Percentiles rank a stretch among this genome's conserved stretches.
These are phyloP conservation scores for Argentina silus DNA, from an alignment of 2,797 vertebrate genomes.

Conservation along the genomic window DNA sequence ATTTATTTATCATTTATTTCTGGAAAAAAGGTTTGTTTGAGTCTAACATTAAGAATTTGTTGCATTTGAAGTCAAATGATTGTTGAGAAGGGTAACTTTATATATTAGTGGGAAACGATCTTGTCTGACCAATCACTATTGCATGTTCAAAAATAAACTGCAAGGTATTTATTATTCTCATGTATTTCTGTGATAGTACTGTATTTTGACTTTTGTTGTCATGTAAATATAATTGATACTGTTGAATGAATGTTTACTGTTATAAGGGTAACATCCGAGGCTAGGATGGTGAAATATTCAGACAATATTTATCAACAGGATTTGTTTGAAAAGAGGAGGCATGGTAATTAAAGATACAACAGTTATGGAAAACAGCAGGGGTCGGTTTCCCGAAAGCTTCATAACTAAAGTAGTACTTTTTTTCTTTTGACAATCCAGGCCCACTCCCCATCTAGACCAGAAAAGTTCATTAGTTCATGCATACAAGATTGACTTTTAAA, in stretches of 20 bases:
- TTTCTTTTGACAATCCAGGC: too few species aligned
- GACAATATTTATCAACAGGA: conserved; percentile 2
- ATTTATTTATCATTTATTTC: too few species aligned
- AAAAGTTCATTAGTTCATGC: too few species aligned
- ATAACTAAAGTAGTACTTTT: too few species aligned
- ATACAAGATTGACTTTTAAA: too few species aligned
- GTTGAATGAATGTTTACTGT: conserved; percentile 2
- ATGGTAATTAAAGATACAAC: too few species aligned
- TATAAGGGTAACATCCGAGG: background rate
- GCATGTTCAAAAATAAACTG: conserved; percentile 41
- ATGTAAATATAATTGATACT: conserved; percentile 44
- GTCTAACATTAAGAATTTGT: conserved; percentile 34
- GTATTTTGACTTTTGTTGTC: conserved; percentile 9
- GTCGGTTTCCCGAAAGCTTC: too few species aligned
- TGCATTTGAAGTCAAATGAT: conserved; percentile 29
- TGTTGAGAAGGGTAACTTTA: conserved; percentile 38
- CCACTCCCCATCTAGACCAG: too few species aligned
- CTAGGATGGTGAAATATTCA: background rate
- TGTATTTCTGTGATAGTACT: conserved; percentile 18
- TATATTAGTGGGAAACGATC: conserved; percentile 47
- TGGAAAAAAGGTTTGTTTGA: conserved; percentile 47
- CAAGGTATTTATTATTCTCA: conserved; percentile 31
- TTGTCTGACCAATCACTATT: conserved; percentile 65
- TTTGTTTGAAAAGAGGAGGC: conserved; percentile 22
- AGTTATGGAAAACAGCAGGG: too few species aligned